A percentile compares a stretch with the other conserved stretches of the same genome.
Conservation (phyloP, 2,113 vertebrate genomes). For the Cavia aperea region DNA sequence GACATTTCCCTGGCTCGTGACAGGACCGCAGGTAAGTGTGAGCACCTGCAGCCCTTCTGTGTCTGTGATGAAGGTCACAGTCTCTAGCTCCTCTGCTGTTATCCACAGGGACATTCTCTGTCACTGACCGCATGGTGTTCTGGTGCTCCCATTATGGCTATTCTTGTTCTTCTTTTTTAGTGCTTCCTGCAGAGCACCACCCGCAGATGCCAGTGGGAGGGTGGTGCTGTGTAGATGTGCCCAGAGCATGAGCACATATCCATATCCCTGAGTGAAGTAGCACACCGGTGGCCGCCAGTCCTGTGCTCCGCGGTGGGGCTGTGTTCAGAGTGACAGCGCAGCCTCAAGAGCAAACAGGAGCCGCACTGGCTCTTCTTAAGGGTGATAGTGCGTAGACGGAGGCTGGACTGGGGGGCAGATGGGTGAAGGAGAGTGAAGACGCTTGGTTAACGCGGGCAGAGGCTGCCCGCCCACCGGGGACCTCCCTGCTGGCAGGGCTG, state of each 20-base stretch:
- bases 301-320: neutral
- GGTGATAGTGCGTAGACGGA: rapidly evolving
- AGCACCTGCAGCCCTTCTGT: rapidly evolving
- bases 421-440: neutral
- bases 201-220: rapidly evolving
- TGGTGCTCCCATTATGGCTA: rapidly evolving
- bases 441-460: rapidly evolving
- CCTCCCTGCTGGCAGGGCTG: neutral
- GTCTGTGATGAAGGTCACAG: neutral
- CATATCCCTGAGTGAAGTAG: rapidly evolving
- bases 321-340: neutral
- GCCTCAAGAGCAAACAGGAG: rapidly evolving
- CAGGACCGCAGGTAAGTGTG: neutral
- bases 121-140: rapidly evolving
- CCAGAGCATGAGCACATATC: rapidly evolving
- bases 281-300: neutral
- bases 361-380: neutral
- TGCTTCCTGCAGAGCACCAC: rapidly evolving
- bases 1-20: neutral
- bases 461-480: neutral
- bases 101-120: neutral
- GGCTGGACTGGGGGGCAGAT: neutral
- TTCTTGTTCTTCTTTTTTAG: no score
- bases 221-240: rapidly evolving
- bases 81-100: rapidly evolving